phyloP scores from a whole-genome alignment of 1,140 invertebrate genomes.

The Drosophila kanapiae region DNA sequence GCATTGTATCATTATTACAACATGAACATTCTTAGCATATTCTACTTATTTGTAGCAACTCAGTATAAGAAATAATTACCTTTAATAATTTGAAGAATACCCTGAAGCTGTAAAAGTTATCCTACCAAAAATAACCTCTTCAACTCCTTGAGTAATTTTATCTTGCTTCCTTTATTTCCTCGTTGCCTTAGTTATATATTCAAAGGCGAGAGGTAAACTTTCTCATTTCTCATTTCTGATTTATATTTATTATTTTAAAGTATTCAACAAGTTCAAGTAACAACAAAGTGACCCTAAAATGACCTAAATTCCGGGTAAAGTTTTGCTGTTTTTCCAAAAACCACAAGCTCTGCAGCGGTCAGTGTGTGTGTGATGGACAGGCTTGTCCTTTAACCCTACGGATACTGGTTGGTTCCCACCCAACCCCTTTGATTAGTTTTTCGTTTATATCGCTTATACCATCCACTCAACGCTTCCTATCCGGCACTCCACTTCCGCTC shows the following conservation, averaged over 20 bases:
- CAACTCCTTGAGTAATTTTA: neutral
- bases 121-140: neutral
- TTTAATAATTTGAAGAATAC: neutral
- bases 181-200: neutral
- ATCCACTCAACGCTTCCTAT: slow-evolving; percentile 14
- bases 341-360: slow-evolving; percentile 37
- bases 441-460: slow-evolving; percentile 39
- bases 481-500: slow-evolving; percentile 15
- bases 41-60: neutral
- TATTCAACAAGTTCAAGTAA: slow-evolving; percentile 24
- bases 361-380: slow-evolving; percentile 12
- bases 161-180: neutral
- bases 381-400: slow-evolving; percentile 11
- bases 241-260: slow-evolving; percentile 28
- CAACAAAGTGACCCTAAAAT: slow-evolving; percentile 43
- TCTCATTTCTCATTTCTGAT: neutral
- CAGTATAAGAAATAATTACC: neutral
- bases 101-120: neutral
- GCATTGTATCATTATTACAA: no score
- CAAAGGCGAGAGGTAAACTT: neutral
- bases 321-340: slow-evolving; percentile 35
- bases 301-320: slow-evolving; percentile 56
- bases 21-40: neutral
- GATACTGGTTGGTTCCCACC: neutral
- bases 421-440: slow-evolving; percentile 67